phyloP scores from a whole-genome alignment of 2,888 invertebrate species.

The Eucriotettix oculatus region DNA sequence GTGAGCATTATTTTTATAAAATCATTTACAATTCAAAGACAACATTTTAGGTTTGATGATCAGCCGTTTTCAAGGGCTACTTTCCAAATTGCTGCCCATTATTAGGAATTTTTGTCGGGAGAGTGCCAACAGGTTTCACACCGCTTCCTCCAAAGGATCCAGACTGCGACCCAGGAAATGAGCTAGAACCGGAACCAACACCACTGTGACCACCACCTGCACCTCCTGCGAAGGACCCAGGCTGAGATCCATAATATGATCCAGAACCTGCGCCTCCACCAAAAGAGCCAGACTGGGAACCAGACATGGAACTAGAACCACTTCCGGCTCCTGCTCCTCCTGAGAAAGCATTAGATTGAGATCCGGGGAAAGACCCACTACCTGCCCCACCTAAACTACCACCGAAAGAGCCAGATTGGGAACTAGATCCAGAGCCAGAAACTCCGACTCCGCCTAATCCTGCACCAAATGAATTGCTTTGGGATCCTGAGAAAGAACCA shows the following conservation, averaged over 20 bases:
- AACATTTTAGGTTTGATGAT: too few relatives aligned
- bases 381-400: background rate
- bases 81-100: too few relatives aligned
- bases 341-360: background rate
- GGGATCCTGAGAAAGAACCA: background rate
- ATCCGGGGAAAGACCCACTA: background rate
- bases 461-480: too few relatives aligned
- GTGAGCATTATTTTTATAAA: too few relatives aligned
- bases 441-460: background rate
- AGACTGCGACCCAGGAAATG: background rate
- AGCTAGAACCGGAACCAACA: background rate
- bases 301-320: background rate
- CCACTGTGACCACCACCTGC: background rate
- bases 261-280: background rate
- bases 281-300: background rate
- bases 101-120: too few relatives aligned
- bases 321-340: background rate
- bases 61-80: too few relatives aligned
- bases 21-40: too few relatives aligned
- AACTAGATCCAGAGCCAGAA: background rate
- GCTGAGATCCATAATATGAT: background rate
- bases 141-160: background rate
- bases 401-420: background rate
- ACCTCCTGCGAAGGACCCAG: background rate
- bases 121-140: too few relatives aligned